Conservation (phyloP, 2,797 vertebrate species). For the Lepus oiostolus region DNA sequence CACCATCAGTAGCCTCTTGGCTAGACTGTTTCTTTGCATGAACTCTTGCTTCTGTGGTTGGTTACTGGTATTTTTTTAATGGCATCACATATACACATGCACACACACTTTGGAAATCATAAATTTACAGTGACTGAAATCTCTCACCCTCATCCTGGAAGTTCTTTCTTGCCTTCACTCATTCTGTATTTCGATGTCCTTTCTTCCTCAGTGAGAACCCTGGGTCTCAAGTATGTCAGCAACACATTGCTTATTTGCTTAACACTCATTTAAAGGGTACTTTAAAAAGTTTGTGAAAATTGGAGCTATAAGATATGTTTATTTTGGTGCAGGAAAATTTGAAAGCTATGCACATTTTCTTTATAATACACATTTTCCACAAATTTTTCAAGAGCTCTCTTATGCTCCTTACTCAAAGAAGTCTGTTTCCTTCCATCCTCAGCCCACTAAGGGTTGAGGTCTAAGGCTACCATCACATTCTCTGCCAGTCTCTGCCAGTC, state of each 20-base stretch:
- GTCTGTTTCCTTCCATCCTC: neutral
- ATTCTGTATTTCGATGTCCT: neutral
- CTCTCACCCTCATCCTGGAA: accelerated
- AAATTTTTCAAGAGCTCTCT: no score
- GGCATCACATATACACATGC: neutral
- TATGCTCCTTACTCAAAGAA: neutral
- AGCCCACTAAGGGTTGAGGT: neutral
- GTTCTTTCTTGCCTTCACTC: neutral
- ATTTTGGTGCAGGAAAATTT: no score
- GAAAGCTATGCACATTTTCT: no score
- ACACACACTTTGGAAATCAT: neutral
- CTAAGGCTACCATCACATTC: neutral
- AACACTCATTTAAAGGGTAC: no score
- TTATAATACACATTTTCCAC: no score
- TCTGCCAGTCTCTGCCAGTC: no score
- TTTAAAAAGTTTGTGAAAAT: no score
- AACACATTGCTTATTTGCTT: neutral
- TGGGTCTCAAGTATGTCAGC: neutral
- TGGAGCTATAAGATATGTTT: no score
- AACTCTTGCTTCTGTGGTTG: no score
- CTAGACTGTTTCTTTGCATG: no score
- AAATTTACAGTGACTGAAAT: neutral
- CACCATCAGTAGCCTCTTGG: no score
- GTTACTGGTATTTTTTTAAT: no score
- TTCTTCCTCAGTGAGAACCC: neutral